Percentiles rank a stretch among this genome's conserved stretches.
Conservation (phyloP, 2,888 invertebrate genomes). For the Drosophila lacicola region DNA sequence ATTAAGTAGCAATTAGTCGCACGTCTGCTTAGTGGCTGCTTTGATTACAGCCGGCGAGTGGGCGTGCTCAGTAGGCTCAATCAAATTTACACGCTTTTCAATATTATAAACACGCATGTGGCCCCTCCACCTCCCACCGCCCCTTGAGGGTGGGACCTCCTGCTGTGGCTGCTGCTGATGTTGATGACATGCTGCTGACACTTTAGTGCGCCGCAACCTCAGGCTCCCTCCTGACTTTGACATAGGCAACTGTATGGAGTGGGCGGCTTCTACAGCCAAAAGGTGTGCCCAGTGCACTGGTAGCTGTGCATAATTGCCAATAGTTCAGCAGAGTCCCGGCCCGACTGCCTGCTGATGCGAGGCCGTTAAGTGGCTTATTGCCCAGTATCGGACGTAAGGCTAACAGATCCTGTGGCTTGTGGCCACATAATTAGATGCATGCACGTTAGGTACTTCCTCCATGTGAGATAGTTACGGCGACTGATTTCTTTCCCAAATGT, state of each 20-base stretch:
- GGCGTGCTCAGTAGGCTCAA: conserved; percentile 42
- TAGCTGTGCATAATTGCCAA: conserved; percentile 71
- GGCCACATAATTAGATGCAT: conserved; percentile 18
- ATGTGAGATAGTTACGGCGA: not conserved
- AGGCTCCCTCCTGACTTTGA: conserved; percentile 55
- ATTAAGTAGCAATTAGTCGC: conserved; percentile 72
- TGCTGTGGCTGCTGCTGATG: conserved; percentile 24
- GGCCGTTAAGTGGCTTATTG: conserved; percentile 56
- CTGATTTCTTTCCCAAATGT: too few species aligned
- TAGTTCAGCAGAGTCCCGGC: conserved; percentile 49
- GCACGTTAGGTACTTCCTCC: not conserved
- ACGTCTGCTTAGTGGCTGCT: conserved; percentile 52
- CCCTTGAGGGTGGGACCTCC: conserved; percentile 11
- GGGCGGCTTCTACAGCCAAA: not conserved
- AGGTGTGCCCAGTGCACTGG: conserved; percentile 43
- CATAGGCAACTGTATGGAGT: conserved; percentile 35
- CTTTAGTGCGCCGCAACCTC: conserved; percentile 49
- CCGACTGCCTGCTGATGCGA: conserved; percentile 21
- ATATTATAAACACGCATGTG: conserved; percentile 61
- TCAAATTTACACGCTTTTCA: conserved; percentile 73
- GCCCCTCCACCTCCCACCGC: not conserved
- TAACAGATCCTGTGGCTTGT: conserved; percentile 10
- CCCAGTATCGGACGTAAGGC: conserved; percentile 11
- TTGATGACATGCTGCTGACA: conserved; percentile 70
- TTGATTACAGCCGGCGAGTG: conserved; percentile 42